Evolutionary conservation across 2,888 invertebrate species (phyloP), one percentile per base, ranked within the genome.

Genomic region (Caenorhabditis japonica): DNA sequence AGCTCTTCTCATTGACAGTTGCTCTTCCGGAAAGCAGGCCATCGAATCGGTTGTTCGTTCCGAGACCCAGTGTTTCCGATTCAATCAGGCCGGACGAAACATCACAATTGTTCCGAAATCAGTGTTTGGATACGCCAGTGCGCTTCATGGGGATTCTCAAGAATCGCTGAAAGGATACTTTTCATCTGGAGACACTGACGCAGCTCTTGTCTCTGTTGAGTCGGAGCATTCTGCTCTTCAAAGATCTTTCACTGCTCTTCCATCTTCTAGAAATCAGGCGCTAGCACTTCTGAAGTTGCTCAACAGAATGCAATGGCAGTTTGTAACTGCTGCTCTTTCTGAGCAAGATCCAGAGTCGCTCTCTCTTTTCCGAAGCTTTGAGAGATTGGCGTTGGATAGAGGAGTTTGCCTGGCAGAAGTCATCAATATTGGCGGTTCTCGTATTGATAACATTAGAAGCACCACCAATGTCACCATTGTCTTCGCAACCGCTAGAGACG

Each of bases 321-420:
- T 83, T 47, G 82, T 85, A 7, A 77, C 83, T 7, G 83, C 83
- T 8, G 83, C 83, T 15, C 58, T 81, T 17, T 75, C 77, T 12
- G 83, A 82, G 46, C 77, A 81, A 61, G 83, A 84, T 53, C 73
- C 80, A 23, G 82, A 81, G 33, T 80, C 81, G 8, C 56, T 83
- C 10, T 75, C 77, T 8, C 68, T 79, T 8, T 85, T 84, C 80
- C 72, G 82, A 25, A 82, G 81, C 38, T 86, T 86, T 58, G 81
- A 83, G 44, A 33, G 80, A 19, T 66, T 83, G 7, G 81, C 81
- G 23, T 66, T 78, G 7, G 78, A 79, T 55, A 73, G 77, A 5
- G 84, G 83, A 38, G 79, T 86, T 17, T 86, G 86, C 58, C 76
- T 84, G 21, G 84, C 85, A 7, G 84, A 85, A 56, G 79, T 80